phyloP scores from a whole-genome alignment of 1,140 invertebrate genomes.

The Lithobius niger region DNA sequence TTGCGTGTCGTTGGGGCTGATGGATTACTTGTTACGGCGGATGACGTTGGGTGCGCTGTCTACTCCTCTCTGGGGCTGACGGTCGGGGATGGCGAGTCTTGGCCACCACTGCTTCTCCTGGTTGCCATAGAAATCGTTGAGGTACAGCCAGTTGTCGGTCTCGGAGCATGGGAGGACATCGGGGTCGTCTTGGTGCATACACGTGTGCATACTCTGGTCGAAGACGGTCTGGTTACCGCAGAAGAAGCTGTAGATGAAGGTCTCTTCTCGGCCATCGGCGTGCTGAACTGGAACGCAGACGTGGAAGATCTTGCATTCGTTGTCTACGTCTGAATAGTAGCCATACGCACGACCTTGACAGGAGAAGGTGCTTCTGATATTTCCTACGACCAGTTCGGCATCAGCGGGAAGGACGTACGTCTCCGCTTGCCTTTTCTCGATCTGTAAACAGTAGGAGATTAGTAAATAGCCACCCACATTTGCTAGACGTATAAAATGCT shows the following conservation, averaged over 20 bases:
- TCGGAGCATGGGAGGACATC: conserved; percentile 21
- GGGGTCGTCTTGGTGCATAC: conserved; percentile 24
- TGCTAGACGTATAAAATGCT: too few species aligned
- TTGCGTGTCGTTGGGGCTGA: too few species aligned
- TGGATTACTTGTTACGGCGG: too few species aligned
- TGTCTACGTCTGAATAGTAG: conserved; percentile 31
- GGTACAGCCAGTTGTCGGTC: conserved; percentile 17
- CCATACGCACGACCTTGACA: conserved; percentile 26
- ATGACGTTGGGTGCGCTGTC: not conserved
- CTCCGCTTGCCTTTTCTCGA: conserved; percentile 9
- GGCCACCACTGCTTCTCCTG: not conserved
- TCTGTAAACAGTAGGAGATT: too few species aligned
- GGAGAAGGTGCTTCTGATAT: conserved; percentile 22
- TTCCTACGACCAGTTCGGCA: conserved; percentile 19
- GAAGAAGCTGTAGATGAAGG: conserved; percentile 19
- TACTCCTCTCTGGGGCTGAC: not conserved
- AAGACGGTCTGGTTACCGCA: conserved; percentile 29
- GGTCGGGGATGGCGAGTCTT: not conserved
- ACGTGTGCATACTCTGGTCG: conserved; percentile 26
- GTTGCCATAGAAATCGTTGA: conserved; percentile 1
- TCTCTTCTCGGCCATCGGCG: conserved; percentile 15
- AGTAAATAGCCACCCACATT: too few species aligned
- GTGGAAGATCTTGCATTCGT: conserved; percentile 31
- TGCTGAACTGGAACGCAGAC: conserved; percentile 24
- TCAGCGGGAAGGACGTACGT: conserved; percentile 23